Percentiles rank a stretch among this genome's conserved stretches.
phyloP scores from a whole-genome alignment of 1,140 invertebrate genomes.

The Triops longicaudatus region DNA sequence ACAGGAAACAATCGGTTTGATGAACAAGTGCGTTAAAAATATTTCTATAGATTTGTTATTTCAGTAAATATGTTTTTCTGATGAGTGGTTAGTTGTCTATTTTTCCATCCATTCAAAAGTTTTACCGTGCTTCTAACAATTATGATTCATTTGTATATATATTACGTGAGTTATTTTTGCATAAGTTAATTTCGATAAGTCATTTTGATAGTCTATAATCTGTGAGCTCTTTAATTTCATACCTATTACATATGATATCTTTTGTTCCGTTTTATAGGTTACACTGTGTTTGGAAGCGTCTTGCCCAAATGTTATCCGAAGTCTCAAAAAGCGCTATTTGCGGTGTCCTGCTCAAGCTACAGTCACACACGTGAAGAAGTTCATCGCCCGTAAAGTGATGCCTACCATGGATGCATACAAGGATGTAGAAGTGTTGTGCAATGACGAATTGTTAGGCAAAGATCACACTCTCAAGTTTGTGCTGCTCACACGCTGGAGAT shows the following conservation, averaged over 20 bases:
- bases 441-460: conserved; percentile 94
- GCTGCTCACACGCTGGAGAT: conserved; percentile 93
- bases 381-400: conserved; percentile 90
- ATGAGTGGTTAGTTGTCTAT: too few relatives aligned
- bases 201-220: too few relatives aligned
- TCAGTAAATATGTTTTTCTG: too few relatives aligned
- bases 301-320: background rate
- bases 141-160: too few relatives aligned
- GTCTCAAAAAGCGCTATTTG: conserved; percentile 80
- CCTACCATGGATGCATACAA: conserved; percentile 86
- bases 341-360: conserved; percentile 92
- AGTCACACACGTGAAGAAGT: conserved; percentile 94
- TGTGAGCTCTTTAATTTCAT: background rate
- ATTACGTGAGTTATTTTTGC: too few relatives aligned
- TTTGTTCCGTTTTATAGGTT: conserved; percentile 46
- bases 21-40: conserved; percentile 62
- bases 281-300: conserved; percentile 69
- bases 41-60: background rate
- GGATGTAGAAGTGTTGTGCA: conserved; percentile 97
- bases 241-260: background rate
- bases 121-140: too few relatives aligned
- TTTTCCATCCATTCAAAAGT: too few relatives aligned
- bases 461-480: conserved; percentile 99
- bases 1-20: conserved; percentile 87
- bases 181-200: too few relatives aligned